Evolutionary conservation across 2,888 invertebrate genomes (phyloP).

Genomic region (Conchocele bisecta): DNA sequence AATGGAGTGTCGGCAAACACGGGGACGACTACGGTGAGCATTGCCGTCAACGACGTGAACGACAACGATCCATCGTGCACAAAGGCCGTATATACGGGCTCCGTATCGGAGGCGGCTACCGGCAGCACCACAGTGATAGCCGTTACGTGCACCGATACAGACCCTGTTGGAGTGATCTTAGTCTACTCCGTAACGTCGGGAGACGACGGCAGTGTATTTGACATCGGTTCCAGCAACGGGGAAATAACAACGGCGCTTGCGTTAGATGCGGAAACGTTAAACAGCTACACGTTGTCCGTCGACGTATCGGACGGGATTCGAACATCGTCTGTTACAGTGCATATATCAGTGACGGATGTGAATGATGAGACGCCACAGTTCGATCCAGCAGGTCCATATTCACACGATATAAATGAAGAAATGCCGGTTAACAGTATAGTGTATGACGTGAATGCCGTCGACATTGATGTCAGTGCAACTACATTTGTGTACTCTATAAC

Average conservation of each 20-base stretch:
- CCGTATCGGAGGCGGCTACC: slow-evolving; percentile 61
- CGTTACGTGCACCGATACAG: slow-evolving; percentile 64
- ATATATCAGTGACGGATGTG: slow-evolving; percentile 59
- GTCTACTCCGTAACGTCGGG: slow-evolving; percentile 59
- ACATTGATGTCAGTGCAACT: slow-evolving; percentile 62
- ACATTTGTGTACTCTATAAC: slow-evolving; percentile 63
- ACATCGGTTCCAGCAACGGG: slow-evolving; percentile 49
- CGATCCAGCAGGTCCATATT: slow-evolving; percentile 23
- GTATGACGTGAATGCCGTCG: slow-evolving; percentile 59
- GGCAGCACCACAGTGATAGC: slow-evolving; percentile 49
- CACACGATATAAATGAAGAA: slow-evolving; percentile 61
- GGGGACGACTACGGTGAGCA: slow-evolving; percentile 91
- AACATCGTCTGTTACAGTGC: slow-evolving; percentile 86
- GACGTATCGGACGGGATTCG: slow-evolving; percentile 85
- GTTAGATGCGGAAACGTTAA: slow-evolving; percentile 66
- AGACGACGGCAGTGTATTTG: slow-evolving; percentile 52
- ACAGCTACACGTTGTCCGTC: slow-evolving; percentile 58
- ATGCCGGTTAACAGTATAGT: slow-evolving; percentile 35
- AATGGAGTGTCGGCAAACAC: slow-evolving; percentile 55
- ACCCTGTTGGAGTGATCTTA: slow-evolving; percentile 49
- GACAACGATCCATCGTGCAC: slow-evolving; percentile 82
- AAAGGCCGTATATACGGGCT: slow-evolving; percentile 38
- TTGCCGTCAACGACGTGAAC: slow-evolving; percentile 94
- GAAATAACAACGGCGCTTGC: slow-evolving; percentile 45
- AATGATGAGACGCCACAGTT: slow-evolving; percentile 69